These are phyloP conservation scores for Phylloscopus trochiloides DNA, from an alignment of 2,113 vertebrate species.

Conservation along the genomic window DNA sequence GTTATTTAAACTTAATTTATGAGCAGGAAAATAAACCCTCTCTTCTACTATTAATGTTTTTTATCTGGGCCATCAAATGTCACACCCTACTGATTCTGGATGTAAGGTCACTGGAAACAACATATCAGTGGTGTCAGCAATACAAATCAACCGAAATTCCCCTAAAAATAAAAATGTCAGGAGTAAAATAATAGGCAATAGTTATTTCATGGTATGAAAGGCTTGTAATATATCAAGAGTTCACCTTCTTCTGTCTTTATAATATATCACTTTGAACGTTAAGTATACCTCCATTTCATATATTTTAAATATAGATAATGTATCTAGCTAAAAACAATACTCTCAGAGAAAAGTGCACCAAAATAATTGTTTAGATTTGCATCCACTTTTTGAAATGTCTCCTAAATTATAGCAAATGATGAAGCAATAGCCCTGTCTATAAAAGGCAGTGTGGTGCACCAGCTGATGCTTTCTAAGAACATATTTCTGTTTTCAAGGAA, in stretches of 20 bases:
- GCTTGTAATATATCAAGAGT: slow-evolving; percentile 77
- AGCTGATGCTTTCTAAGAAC: not conserved
- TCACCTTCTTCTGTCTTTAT: slow-evolving; percentile 77
- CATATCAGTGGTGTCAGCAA: slow-evolving; percentile 78
- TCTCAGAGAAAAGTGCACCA: not conserved
- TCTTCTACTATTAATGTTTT: slow-evolving; percentile 78
- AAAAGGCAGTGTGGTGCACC: not conserved
- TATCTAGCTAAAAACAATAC: slow-evolving; percentile 28
- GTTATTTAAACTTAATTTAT: slow-evolving; percentile 84
- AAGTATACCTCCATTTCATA: slow-evolving; percentile 69
- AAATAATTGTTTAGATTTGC: slow-evolving; percentile 25
- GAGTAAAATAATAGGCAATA: slow-evolving; percentile 81
- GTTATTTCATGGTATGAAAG: slow-evolving; percentile 81
- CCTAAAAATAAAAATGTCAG: slow-evolving; percentile 84
- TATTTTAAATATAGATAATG: slow-evolving; percentile 71
- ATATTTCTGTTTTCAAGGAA: not conserved
- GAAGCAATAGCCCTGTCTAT: slow-evolving; percentile 13
- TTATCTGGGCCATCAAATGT: slow-evolving; percentile 80
- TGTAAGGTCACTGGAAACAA: slow-evolving; percentile 84
- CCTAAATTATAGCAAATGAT: not conserved
- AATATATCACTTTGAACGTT: slow-evolving; percentile 68
- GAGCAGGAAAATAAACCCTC: slow-evolving; percentile 79
- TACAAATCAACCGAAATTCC: slow-evolving; percentile 82
- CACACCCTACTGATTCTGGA: slow-evolving; percentile 79
- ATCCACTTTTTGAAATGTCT: slow-evolving; percentile 20